phyloP scores from a whole-genome alignment of 64 coral and sea anemone species.

The Montipora sp. region DNA sequence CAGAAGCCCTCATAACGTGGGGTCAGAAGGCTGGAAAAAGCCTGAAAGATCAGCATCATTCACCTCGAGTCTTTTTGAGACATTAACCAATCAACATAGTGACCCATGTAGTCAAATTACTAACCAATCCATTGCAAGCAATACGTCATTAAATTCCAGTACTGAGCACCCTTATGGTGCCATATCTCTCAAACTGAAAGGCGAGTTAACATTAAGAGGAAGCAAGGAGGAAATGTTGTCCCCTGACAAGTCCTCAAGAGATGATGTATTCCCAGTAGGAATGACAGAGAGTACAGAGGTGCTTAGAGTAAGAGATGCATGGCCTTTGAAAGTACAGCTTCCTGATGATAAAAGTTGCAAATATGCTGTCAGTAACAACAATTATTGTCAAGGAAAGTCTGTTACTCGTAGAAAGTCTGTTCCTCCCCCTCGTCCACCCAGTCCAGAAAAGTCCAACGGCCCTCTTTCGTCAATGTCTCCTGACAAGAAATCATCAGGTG shows the following conservation, averaged over 20 bases:
- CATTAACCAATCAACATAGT: conserved; percentile 1
- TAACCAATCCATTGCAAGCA: conserved; percentile 46
- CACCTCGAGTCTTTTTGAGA: conserved; percentile 2
- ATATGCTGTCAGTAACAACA: too few relatives aligned
- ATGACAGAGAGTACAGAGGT: not conserved
- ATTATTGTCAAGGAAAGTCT: not conserved
- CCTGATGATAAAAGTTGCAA: not conserved
- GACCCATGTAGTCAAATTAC: not conserved
- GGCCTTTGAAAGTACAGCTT: conserved; percentile 27
- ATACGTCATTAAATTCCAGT: conserved; percentile 49
- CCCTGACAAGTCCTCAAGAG: not conserved
- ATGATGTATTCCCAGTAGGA: conserved; percentile 26
- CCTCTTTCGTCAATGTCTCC: conserved; percentile 53
- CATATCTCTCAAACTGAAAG: conserved; percentile 60
- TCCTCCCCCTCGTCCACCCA: conserved; percentile 8
- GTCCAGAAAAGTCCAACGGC: conserved; percentile 11
- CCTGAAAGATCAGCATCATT: not conserved
- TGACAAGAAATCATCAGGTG: conserved; percentile 21
- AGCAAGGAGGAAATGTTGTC: not conserved
- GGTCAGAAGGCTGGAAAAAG: not conserved
- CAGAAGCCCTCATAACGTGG: not conserved
- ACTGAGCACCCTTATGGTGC: conserved; percentile 73
- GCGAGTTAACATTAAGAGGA: conserved; percentile 14
- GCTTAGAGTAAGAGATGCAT: not conserved
- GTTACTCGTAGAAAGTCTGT: not conserved